These are phyloP conservation scores for Monopterus albus DNA, from an alignment of 2,113 vertebrate species.

Conservation along the genomic window DNA sequence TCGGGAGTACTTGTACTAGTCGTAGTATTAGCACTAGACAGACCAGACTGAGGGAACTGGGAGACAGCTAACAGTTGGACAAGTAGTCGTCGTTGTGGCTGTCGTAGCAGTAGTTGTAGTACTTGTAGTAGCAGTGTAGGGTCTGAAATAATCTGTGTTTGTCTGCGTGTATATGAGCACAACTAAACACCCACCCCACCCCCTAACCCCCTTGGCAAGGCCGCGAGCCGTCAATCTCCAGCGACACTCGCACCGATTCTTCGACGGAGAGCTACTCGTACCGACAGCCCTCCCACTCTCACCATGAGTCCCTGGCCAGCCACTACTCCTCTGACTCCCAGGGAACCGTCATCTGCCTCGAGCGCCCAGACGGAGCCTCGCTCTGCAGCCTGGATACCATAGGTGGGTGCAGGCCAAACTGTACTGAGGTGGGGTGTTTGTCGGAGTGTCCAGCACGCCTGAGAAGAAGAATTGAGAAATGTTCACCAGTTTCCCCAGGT, in stretches of 20 bases:
- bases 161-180: background rate
- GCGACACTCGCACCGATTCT: conserved; percentile 96
- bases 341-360: conserved; percentile 90
- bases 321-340: conserved; percentile 96
- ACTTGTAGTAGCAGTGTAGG: background rate
- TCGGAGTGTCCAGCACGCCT: too few species aligned
- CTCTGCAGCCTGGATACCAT: conserved; percentile 91
- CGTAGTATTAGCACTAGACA: conserved; percentile 38
- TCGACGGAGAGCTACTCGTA: conserved; percentile 93
- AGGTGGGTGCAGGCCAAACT: conserved; percentile 57
- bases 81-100: background rate
- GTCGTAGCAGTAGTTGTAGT: background rate
- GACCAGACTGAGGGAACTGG: conserved; percentile 7
- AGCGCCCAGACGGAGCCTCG: conserved; percentile 85
- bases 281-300: conserved; percentile 82
- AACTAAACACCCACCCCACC: background rate
- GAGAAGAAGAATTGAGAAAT: too few species aligned
- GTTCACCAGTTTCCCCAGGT: too few species aligned
- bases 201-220: conserved; percentile 73
- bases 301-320: conserved; percentile 92
- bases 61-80: conserved; percentile 11
- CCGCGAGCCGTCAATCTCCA: conserved; percentile 95
- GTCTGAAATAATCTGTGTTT: background rate
- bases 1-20: conserved; percentile 26
- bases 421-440: too few species aligned